These are phyloP conservation scores for Yponomeuta malinellus DNA, from an alignment of 2,888 invertebrate genomes.

Conservation along the genomic window DNA sequence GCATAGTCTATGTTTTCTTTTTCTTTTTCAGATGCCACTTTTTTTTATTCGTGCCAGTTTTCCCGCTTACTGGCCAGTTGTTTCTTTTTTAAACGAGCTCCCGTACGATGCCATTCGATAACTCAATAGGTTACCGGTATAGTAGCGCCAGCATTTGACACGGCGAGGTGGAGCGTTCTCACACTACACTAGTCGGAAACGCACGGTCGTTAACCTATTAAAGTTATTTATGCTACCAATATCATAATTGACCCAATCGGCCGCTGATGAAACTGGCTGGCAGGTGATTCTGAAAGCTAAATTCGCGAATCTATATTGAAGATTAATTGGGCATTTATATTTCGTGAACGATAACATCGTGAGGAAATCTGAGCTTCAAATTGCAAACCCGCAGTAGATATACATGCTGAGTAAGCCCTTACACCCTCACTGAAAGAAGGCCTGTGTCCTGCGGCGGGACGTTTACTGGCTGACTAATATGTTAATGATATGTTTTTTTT, in stretches of 20 bases:
- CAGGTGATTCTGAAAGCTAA: background rate
- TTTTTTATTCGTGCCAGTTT: background rate
- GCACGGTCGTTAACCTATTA: slow-evolving; percentile 25
- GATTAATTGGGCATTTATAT: no score
- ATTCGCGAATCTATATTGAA: no score
- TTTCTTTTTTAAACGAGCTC: background rate
- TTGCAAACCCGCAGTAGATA: no score
- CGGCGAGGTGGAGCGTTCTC: slow-evolving; percentile 22
- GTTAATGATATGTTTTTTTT: no score
- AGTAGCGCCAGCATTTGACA: background rate
- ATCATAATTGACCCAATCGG: slow-evolving; percentile 21
- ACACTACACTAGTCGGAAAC: slow-evolving; percentile 27
- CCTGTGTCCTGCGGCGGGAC: no score
- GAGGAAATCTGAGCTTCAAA: no score
- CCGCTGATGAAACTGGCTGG: background rate
- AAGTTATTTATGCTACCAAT: slow-evolving; percentile 23
- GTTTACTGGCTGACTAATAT: no score
- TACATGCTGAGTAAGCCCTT: no score
- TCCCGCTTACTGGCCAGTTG: background rate
- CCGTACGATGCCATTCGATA: background rate
- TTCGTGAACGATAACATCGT: no score
- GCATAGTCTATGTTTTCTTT: background rate
- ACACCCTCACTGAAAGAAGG: no score
- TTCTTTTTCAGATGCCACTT: background rate
- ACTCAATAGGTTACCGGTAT: slow-evolving; percentile 2